Evolutionary conservation across 2,797 vertebrate genomes (phyloP).

Genomic region (Pitangus sulphuratus): DNA sequence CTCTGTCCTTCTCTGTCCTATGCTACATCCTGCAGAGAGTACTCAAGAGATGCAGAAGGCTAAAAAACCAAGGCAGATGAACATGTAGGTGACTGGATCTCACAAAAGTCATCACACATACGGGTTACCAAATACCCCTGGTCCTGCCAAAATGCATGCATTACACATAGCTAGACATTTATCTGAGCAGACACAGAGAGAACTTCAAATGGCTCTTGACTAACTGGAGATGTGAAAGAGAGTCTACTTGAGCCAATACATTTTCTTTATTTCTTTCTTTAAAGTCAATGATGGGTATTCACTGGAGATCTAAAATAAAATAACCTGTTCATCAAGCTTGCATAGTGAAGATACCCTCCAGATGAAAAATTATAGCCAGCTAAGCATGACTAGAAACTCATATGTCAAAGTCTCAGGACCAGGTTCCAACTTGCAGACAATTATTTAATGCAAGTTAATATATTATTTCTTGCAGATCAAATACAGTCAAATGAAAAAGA

Average conservation of each 20-base stretch:
- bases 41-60: not conserved
- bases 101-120: not conserved
- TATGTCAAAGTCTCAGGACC: constrained; percentile 3
- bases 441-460: constrained; percentile 20
- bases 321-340: not conserved
- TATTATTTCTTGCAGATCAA: constrained; percentile 20
- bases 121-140: not conserved
- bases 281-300: not conserved
- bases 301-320: constrained; percentile 14
- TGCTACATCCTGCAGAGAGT: not conserved
- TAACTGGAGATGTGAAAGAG: constrained; percentile 3
- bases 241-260: not conserved
- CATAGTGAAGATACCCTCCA: not conserved
- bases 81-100: not conserved
- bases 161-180: constrained; percentile 22
- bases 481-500: not conserved
- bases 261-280: constrained; percentile 26
- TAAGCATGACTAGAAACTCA: not conserved
- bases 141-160: not conserved
- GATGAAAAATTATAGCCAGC: constrained; percentile 34
- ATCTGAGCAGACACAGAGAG: not conserved
- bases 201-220: constrained; percentile 4
- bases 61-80: not conserved
- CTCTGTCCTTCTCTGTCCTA: not conserved
- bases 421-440: not conserved